Conservation (phyloP, 2,113 vertebrate species). For the Vulpes lagopus region DNA sequence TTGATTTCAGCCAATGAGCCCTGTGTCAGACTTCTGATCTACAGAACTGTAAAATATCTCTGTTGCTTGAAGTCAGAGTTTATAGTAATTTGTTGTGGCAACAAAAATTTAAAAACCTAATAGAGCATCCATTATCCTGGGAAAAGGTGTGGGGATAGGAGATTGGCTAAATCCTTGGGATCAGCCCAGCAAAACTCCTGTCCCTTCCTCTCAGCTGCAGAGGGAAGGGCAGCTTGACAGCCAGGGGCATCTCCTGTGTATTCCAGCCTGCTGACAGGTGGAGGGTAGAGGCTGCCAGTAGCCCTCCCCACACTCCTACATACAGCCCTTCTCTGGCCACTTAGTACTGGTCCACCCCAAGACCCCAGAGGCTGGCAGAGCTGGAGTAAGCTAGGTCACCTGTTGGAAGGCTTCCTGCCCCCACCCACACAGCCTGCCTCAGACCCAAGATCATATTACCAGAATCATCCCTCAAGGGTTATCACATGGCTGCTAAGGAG, state of each 20-base stretch:
- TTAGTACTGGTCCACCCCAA: not conserved
- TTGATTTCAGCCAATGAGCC: not conserved
- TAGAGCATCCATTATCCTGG: not conserved
- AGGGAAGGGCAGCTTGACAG: not conserved
- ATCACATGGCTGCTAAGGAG: not conserved
- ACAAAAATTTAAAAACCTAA: not conserved
- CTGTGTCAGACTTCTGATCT: not conserved
- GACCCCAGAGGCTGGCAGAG: not conserved
- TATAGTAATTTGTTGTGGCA: not conserved
- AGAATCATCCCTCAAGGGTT: not conserved
- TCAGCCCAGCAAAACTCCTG: not conserved
- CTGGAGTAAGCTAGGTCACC: not conserved
- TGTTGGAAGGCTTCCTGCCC: not conserved
- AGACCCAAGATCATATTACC: not conserved
- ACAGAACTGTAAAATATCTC: not conserved
- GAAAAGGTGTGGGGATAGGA: not conserved
- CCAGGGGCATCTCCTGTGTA: not conserved
- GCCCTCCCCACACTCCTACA: not conserved
- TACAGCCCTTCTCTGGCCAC: not conserved
- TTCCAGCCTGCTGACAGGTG: not conserved
- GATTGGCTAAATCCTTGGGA: not conserved
- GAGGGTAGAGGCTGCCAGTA: not conserved
- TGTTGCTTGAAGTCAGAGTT: not conserved
- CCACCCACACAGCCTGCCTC: not conserved
- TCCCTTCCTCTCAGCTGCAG: not conserved